Percentiles rank a stretch among this genome's conserved stretches.
phyloP scores from a whole-genome alignment of 2,113 vertebrate species.

The Muntiacus muntjak region DNA sequence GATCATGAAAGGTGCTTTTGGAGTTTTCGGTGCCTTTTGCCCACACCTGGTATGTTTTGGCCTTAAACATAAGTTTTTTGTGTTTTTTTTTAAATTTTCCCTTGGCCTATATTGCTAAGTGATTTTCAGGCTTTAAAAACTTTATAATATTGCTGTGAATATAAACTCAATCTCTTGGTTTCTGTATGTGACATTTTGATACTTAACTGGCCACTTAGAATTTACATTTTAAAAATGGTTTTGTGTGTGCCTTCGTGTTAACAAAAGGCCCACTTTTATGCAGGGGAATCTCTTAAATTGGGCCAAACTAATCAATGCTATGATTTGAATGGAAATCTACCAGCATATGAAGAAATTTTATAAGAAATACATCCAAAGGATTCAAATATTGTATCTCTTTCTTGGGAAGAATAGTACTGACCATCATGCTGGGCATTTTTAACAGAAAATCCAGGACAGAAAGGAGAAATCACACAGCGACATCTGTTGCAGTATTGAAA shows the following conservation, averaged over 20 bases:
- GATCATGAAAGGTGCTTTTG: not conserved
- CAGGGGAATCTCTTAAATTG: not conserved
- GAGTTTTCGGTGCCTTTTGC: constrained; percentile 9
- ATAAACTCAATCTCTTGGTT: constrained; percentile 11
- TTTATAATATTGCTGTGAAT: not conserved
- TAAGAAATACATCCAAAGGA: constrained; percentile 44
- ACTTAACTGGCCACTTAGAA: not conserved
- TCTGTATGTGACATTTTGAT: not conserved
- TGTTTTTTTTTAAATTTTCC: not conserved
- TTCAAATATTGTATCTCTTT: constrained; percentile 20
- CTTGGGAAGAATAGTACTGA: constrained; percentile 19
- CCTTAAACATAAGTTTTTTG: not conserved
- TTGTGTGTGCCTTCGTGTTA: not conserved
- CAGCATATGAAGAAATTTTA: not conserved
- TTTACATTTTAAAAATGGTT: constrained; percentile 36
- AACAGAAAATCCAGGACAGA: constrained; percentile 25
- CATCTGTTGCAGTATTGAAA: constrained; percentile 61
- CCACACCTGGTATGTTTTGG: not conserved
- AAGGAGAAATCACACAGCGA: constrained; percentile 50
- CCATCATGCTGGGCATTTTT: constrained; percentile 43
- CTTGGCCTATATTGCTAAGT: not conserved
- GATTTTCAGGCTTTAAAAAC: not conserved
- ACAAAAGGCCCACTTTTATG: not conserved
- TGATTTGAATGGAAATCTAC: not conserved
- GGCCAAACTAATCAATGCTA: not conserved